A percentile compares a stretch with the other conserved stretches of the same genome.
phyloP scores from a whole-genome alignment of 2,888 invertebrate genomes.

The Spicauda simplicius region DNA sequence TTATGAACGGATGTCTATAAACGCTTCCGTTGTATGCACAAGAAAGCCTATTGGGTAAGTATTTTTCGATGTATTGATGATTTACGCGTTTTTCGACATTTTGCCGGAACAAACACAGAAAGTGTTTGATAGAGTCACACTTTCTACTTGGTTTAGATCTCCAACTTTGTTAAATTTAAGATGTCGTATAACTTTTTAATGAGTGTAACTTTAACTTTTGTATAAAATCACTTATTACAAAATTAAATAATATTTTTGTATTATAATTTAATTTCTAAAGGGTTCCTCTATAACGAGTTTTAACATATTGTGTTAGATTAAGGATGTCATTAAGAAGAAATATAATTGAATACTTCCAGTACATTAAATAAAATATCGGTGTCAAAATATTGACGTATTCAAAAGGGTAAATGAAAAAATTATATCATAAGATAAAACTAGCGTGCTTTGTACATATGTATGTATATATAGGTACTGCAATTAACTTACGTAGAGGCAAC shows the following conservation, averaged over 20 bases:
- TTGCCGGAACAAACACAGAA: conserved; percentile 16
- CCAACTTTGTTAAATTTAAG: no score
- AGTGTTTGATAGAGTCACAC: conserved; percentile 14
- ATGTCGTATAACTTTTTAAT: no score
- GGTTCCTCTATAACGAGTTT: no score
- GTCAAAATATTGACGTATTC: not conserved
- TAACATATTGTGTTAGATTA: not conserved
- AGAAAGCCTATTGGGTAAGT: conserved; percentile 9
- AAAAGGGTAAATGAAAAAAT: no score
- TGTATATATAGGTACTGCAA: no score
- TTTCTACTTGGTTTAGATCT: not conserved
- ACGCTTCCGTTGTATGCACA: conserved; percentile 2
- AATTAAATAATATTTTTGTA: no score
- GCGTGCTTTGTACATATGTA: no score
- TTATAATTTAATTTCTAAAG: not conserved
- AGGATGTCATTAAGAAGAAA: not conserved
- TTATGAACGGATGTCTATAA: conserved; percentile 12
- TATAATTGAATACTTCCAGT: no score
- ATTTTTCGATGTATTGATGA: conserved; percentile 9
- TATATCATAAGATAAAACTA: no score
- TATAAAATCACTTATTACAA: no score
- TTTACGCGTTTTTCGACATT: conserved; percentile 5
- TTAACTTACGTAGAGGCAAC: not conserved
- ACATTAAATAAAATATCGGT: not conserved
- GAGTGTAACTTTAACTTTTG: no score